Base-by-base conservation (phyloP, 2,888 invertebrate genomes). In the Platycnemis pennipes region DNA sequence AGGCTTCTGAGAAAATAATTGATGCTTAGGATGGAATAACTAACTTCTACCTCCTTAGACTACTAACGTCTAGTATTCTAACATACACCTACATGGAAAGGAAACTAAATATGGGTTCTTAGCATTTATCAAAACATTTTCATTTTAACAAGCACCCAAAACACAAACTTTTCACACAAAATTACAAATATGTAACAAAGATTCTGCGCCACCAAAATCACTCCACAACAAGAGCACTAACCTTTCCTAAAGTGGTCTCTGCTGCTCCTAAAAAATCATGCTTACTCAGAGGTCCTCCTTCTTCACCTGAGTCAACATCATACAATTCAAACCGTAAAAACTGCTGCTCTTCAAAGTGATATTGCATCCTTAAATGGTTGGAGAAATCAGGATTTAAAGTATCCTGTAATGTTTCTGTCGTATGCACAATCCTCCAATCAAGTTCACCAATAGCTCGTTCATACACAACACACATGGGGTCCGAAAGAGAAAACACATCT, bases 311-410 rank as follows among this genome's bases (percentile, higher is more conserved):
- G 95, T 96, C 96, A 94, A 96, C 95, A 95, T 96, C 96, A 95
- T 96, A 96, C 0, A 96, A 96, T 95, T 97, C 97, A 95, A 97
- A 97, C 95, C 96, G 96, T 56, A 97, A 95, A 46, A 96, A 96
- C 95, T 97, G 97, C 94, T 97, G 97, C 95, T 97, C 97, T 95
- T 97, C 97, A 96, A 97, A 97, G 94, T 96, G 96, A 95, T 97
- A 97, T 77, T 97, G 96, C 77, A 97, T 95, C 45, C 94, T 94
- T 94, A 96, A 95, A 95, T 97, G 97, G 46, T 96, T 97, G 1
- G 96, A 97, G 96, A 97, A 97, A 95, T 97, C 96, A 8, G 97
- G 97, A 95, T 97, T 96, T 53, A 97, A 95, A 44, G 96, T 96
- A 95, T 97, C 97, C 91, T 96, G 95, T 85, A 97, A 96, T 22